Conservation (phyloP, 2,113 vertebrate genomes). For the Galbula dea region DNA sequence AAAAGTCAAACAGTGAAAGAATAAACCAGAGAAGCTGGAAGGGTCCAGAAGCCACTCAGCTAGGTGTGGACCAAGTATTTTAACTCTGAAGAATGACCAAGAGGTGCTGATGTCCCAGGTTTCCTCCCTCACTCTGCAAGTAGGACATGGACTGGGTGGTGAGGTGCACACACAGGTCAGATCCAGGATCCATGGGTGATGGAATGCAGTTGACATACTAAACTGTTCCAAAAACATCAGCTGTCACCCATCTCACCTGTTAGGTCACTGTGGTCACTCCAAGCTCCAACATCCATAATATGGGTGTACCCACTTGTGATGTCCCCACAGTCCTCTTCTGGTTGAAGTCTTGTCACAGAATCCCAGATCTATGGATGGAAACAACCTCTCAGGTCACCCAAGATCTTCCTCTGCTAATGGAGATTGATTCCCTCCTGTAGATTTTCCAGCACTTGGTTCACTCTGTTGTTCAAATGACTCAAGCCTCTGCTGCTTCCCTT, state of each 20-base stretch:
- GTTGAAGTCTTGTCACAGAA: not conserved
- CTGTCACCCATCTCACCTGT: not conserved
- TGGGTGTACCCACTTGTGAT: not conserved
- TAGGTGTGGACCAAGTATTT: not conserved
- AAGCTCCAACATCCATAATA: not conserved
- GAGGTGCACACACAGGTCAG: not conserved
- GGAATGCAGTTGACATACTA: not conserved
- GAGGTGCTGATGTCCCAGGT: not conserved
- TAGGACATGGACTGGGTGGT: not conserved
- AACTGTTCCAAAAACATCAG: not conserved
- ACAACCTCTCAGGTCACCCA: conserved; percentile 2
- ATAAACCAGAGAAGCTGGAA: not conserved
- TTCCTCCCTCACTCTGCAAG: not conserved
- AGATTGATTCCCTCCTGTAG: conserved; percentile 34
- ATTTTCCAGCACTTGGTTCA: conserved; percentile 36
- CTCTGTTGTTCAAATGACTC: conserved; percentile 45
- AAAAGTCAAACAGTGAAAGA: not conserved
- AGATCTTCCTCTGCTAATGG: not conserved
- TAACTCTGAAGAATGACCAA: not conserved
- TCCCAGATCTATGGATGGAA: conserved; percentile 26
- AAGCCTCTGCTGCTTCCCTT: not conserved
- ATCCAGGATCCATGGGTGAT: not conserved
- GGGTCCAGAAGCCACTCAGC: not conserved
- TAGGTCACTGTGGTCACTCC: not conserved
- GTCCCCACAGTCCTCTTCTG: not conserved